Conservation (phyloP, 1,140 invertebrate species). For the Hesperophylax magnus region DNA sequence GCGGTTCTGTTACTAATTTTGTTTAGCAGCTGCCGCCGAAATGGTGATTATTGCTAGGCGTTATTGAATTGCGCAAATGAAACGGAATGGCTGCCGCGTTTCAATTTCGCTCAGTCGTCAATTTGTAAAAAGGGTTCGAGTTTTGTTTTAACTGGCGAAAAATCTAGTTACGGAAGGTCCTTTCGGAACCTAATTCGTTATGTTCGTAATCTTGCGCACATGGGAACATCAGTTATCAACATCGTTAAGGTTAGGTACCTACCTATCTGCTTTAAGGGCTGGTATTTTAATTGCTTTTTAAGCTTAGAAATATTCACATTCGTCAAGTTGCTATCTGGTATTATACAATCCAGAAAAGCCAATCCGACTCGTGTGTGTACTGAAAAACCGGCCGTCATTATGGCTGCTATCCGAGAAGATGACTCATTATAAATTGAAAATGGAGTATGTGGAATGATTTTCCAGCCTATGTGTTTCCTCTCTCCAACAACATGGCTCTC, state of each 20-base stretch:
- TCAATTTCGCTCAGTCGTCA: background rate
- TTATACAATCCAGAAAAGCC: too few relatives aligned
- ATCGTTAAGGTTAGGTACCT: too few relatives aligned
- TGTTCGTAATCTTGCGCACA: background rate
- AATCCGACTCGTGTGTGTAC: too few relatives aligned
- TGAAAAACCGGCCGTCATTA: too few relatives aligned
- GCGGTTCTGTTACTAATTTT: constrained; percentile 2
- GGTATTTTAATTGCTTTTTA: too few relatives aligned
- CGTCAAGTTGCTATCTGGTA: too few relatives aligned
- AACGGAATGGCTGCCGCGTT: background rate
- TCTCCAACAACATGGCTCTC: too few relatives aligned
- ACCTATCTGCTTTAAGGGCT: background rate
- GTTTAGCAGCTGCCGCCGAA: background rate
- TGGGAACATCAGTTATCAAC: background rate
- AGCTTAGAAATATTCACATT: too few relatives aligned
- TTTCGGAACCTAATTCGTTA: background rate
- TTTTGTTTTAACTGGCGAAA: background rate
- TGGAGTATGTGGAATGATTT: too few relatives aligned
- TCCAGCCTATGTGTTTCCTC: too few relatives aligned
- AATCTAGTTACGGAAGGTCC: background rate
- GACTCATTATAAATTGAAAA: too few relatives aligned
- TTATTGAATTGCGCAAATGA: background rate
- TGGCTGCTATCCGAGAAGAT: too few relatives aligned
- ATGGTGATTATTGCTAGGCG: background rate
- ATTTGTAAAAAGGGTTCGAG: background rate